phyloP scores from a whole-genome alignment of 2,888 invertebrate genomes.

The Drosophila cracens region DNA sequence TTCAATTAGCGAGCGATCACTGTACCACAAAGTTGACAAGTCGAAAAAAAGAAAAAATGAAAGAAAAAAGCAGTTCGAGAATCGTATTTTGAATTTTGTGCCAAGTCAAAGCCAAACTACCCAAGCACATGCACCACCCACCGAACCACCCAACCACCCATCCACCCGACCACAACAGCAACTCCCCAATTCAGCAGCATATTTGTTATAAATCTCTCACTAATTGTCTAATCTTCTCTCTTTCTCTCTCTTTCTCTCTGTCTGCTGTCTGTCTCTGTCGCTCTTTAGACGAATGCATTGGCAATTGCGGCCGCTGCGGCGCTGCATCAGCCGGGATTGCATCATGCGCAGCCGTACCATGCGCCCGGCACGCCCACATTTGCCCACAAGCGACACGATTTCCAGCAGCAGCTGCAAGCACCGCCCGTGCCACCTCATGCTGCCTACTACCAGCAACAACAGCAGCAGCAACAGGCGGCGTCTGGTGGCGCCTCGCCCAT shows the following conservation, averaged over 20 bases:
- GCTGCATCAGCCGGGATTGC: constrained; percentile 73
- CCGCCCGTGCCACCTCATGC: constrained; percentile 82
- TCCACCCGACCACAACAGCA: background rate
- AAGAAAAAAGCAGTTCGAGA: constrained; percentile 12
- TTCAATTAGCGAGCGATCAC: constrained; percentile 1
- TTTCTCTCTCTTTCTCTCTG: background rate
- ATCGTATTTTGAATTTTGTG: constrained; percentile 27
- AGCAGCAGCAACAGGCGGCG: constrained; percentile 58
- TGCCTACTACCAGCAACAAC: constrained; percentile 67
- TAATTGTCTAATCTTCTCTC: background rate
- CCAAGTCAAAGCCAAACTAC: constrained; percentile 23
- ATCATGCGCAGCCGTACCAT: constrained; percentile 82
- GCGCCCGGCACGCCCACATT: constrained; percentile 80
- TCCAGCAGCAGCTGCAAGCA: constrained; percentile 61
- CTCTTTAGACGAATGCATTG: constrained; percentile 47
- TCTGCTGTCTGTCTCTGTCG: background rate
- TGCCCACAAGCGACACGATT: constrained; percentile 77
- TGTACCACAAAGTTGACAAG: background rate
- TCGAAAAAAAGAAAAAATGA: background rate
- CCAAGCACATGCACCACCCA: background rate
- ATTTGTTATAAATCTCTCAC: background rate
- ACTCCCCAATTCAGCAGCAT: background rate
- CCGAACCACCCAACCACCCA: background rate
- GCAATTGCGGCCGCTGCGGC: constrained; percentile 57
- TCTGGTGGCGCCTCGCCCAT: constrained; percentile 75